These are phyloP conservation scores for Brachionus sp. DNA, from an alignment of 1,140 invertebrate genomes.

Conservation along the genomic window DNA sequence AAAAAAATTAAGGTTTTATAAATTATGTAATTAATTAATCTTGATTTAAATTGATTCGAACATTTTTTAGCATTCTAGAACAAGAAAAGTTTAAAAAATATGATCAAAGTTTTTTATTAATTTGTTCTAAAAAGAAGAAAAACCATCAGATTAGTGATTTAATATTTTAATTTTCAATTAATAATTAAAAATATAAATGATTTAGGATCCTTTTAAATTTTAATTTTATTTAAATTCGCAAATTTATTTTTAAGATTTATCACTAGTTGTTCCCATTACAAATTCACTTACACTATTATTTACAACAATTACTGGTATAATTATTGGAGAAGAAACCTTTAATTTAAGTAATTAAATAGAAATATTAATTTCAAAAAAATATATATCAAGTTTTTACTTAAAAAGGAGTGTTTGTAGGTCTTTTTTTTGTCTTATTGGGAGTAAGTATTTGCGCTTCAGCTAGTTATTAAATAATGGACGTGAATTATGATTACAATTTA, in stretches of 20 bases:
- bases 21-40: no score
- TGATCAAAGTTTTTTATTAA: no score
- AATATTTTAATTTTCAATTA: no score
- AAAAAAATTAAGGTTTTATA: no score
- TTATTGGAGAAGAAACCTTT: constrained; percentile 55
- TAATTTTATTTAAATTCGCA: background rate
- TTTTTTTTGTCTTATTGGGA: constrained; percentile 51
- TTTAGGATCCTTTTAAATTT: background rate
- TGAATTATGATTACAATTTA: constrained; percentile 17
- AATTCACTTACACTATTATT: constrained; percentile 60
- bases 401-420: constrained; percentile 52
- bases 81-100: no score
- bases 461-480: constrained; percentile 3
- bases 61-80: no score
- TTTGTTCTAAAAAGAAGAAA: no score
- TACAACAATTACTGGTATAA: constrained; percentile 55
- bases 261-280: constrained; percentile 59
- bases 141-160: no score
- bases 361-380: background rate
- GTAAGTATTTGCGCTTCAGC: constrained; percentile 51
- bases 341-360: constrained; percentile 43
- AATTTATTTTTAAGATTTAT: constrained; percentile 53
- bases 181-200: no score
- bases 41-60: no score
- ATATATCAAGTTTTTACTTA: constrained; percentile 41